A percentile compares a stretch with the other conserved stretches of the same genome.
Conservation (phyloP, 1,140 invertebrate genomes). For the Procambarus clarkii region DNA sequence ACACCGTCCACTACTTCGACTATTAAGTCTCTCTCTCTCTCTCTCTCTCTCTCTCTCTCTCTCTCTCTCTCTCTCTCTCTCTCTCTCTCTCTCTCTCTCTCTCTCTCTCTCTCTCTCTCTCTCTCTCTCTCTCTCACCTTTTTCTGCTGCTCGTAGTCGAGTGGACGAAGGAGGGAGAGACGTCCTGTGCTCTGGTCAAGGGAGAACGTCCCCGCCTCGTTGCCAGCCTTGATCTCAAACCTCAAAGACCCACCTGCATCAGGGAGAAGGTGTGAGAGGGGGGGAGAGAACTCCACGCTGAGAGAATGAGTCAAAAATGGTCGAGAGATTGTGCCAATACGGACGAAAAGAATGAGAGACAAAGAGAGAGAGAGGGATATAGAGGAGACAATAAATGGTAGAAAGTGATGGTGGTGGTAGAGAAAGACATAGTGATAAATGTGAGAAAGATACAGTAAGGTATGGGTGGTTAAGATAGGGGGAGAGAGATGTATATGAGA, state of each 20-base stretch:
- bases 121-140: slow-evolving; percentile 19
- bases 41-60: slow-evolving; percentile 1
- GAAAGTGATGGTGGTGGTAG: too few relatives aligned
- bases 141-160: slow-evolving; percentile 25
- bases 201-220: slow-evolving; percentile 20
- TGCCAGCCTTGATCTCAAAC: slow-evolving; percentile 30
- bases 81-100: not conserved
- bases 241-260: not conserved
- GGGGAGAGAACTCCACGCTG: not conserved
- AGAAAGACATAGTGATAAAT: too few relatives aligned
- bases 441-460: too few relatives aligned
- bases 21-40: not conserved
- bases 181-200: not conserved
- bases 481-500: too few relatives aligned
- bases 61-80: slow-evolving; percentile 2
- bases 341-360: too few relatives aligned
- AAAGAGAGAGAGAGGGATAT: too few relatives aligned
- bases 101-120: not conserved
- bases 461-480: too few relatives aligned
- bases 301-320: too few relatives aligned
- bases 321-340: too few relatives aligned
- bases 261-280: too few relatives aligned
- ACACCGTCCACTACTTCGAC: too few relatives aligned
- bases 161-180: slow-evolving; percentile 27
- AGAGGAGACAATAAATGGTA: too few relatives aligned